Evolutionary conservation across 2,888 invertebrate species (phyloP).

Genomic region (Agriopis aurantiaria): DNA sequence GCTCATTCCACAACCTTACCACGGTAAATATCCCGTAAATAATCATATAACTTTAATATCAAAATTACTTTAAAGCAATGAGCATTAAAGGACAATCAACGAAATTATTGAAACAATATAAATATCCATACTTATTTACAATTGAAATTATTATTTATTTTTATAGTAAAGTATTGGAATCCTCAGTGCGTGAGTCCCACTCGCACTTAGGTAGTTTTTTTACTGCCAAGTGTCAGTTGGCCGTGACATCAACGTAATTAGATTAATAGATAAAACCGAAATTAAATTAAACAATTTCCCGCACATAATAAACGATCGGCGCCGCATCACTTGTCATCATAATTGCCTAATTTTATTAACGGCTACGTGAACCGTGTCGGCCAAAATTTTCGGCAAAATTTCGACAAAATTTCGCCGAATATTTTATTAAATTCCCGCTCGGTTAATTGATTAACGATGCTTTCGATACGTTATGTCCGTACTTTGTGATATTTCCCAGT

Average conservation of each 20-base stretch:
- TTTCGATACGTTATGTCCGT: constrained; percentile 32
- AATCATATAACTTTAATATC: too few relatives aligned
- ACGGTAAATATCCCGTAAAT: too few relatives aligned
- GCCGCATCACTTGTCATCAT: constrained; percentile 40
- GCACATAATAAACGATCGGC: constrained; percentile 31
- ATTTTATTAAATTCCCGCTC: constrained; percentile 42
- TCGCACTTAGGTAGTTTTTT: too few relatives aligned
- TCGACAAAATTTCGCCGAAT: constrained; percentile 38
- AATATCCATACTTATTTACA: too few relatives aligned
- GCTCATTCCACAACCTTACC: too few relatives aligned
- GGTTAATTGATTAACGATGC: constrained; percentile 46
- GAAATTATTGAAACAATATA: too few relatives aligned
- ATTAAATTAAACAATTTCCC: constrained; percentile 13
- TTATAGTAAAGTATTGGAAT: too few relatives aligned
- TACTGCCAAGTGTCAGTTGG: too few relatives aligned
- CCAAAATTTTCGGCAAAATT: constrained; percentile 44
- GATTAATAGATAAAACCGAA: not conserved
- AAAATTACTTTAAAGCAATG: too few relatives aligned
- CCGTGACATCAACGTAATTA: not conserved
- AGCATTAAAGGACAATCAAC: too few relatives aligned
- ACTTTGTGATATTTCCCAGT: not conserved
- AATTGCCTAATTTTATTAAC: constrained; percentile 50
- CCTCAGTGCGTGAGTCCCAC: too few relatives aligned
- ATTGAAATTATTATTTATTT: too few relatives aligned
- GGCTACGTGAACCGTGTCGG: constrained; percentile 38